Conservation (phyloP, 2,888 invertebrate species). For the Amblyjoppa fuscipennis region DNA sequence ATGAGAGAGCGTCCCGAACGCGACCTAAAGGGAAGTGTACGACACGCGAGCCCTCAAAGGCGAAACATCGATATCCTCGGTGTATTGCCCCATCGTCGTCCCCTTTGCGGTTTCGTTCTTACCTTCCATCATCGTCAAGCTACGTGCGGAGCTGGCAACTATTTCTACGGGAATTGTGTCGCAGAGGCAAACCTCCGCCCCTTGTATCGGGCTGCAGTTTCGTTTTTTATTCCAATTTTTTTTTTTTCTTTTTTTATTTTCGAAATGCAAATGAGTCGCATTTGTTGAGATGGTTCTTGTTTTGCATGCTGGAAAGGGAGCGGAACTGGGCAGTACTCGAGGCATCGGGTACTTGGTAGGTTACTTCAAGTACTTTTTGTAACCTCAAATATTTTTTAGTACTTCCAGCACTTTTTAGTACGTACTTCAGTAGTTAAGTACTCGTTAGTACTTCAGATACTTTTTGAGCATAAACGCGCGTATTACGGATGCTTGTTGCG, state of each 20-base stretch:
- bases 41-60: conserved; percentile 76
- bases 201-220: conserved; percentile 16
- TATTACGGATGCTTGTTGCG: too few species aligned
- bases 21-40: conserved; percentile 56
- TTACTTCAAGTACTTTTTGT: too few species aligned
- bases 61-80: conserved; percentile 75
- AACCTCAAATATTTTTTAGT: too few species aligned
- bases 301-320: background rate
- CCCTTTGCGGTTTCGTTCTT: conserved; percentile 75
- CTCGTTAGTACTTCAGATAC: too few species aligned
- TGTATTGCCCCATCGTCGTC: conserved; percentile 69
- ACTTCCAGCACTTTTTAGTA: too few species aligned
- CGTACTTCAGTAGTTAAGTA: too few species aligned
- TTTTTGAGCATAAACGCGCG: too few species aligned
- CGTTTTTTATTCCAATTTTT: conserved; percentile 1
- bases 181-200: conserved; percentile 5
- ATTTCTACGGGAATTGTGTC: conserved; percentile 55
- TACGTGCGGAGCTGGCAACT: conserved; percentile 23
- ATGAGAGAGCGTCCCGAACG: conserved; percentile 54
- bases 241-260: background rate
- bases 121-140: conserved; percentile 56
- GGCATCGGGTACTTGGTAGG: too few species aligned
- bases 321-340: too few species aligned
- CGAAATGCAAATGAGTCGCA: background rate
- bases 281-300: background rate